Percentiles rank a stretch among this genome's conserved stretches.
Evolutionary conservation across 2,888 invertebrate genomes (phyloP).

Genomic region (Agriotes lineatus): DNA sequence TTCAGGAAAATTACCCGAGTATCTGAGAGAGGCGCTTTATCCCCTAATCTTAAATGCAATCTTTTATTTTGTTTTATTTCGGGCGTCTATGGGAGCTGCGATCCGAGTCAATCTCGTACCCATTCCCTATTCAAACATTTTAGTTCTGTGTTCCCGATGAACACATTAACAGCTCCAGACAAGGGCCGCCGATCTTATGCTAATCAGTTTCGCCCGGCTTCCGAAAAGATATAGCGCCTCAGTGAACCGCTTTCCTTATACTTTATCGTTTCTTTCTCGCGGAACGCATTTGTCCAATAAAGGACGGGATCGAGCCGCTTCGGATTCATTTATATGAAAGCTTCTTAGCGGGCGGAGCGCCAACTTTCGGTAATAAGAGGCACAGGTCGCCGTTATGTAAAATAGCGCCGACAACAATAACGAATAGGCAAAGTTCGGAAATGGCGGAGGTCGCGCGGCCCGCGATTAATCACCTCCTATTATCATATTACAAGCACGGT

Average conservation of each 20-base stretch:
- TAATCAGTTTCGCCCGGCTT: slow-evolving; percentile 58
- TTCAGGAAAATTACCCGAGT: slow-evolving; percentile 59
- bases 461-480: slow-evolving; percentile 61
- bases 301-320: slow-evolving; percentile 30
- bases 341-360: slow-evolving; percentile 27
- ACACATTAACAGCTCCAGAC: slow-evolving; percentile 62
- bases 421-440: slow-evolving; percentile 62
- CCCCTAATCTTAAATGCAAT: slow-evolving; percentile 60
- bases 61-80: slow-evolving; percentile 61
- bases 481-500: slow-evolving; percentile 61
- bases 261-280: slow-evolving; percentile 50
- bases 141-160: slow-evolving; percentile 55
- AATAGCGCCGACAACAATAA: slow-evolving; percentile 58
- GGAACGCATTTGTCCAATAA: slow-evolving; percentile 54
- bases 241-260: slow-evolving; percentile 44
- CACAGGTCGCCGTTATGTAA: slow-evolving; percentile 51
- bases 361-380: slow-evolving; percentile 47
- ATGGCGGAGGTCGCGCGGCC: slow-evolving; percentile 56
- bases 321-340: slow-evolving; percentile 45
- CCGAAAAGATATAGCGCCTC: slow-evolving; percentile 52
- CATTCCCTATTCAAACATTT: slow-evolving; percentile 49
- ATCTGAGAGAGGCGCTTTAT: slow-evolving; percentile 57
- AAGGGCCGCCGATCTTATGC: slow-evolving; percentile 60
- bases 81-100: slow-evolving; percentile 48
- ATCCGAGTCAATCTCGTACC: slow-evolving; percentile 56